Base-by-base conservation (phyloP, 2,113 vertebrate genomes). In the Cathartes aura region DNA sequence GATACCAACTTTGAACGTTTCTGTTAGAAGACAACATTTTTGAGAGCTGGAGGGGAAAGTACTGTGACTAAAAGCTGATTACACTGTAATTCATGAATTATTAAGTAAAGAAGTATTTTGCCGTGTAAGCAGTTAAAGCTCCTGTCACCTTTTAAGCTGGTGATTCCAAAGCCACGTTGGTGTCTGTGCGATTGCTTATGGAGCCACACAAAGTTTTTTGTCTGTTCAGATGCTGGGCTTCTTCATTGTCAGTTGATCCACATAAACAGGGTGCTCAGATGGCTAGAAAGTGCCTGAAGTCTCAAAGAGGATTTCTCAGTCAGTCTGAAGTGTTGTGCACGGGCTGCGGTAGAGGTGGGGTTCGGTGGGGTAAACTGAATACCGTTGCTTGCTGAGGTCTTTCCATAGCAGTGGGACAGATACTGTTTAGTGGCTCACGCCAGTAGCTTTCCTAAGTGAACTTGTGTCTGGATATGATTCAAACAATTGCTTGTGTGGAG, bases 381-480 rank as follows among this genome's bases (percentile, higher is more conserved):
- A 12, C 45, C 75, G 42, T 18, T 60, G 30, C 70, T 71, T 60
- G n/a, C 56, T 48, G n/a, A 40, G 66, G 42, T 60, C 73, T 89
- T 94, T 63, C 29, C 10, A 5, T n/a, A n/a, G 34, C 24, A 42
- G n/a, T 8, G 10, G 24, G 22, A 16, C 58, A 82, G 64, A 59
- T 47, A 13, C 8, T n/a, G 6, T 67, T 71, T 40, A 48, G 80
- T 29, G 52, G 52, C 30, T 74, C 30, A 50, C 50, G 30, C 38
- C 83, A 79, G 73, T 59, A 84, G 40, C 64, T 78, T 78, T 95
- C 53, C 45, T 42, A 71, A 86, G 86, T 38, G 59, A 67, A 36
- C 59, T 66, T 58, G 47, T 80, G 81, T 66, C 68, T 90, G 73
- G 55, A 40, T 80, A 19, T 45, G 55, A 85, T 93, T 94, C 70